Base-by-base conservation (phyloP, 2,888 invertebrate species). In the Aethes cnicana region DNA sequence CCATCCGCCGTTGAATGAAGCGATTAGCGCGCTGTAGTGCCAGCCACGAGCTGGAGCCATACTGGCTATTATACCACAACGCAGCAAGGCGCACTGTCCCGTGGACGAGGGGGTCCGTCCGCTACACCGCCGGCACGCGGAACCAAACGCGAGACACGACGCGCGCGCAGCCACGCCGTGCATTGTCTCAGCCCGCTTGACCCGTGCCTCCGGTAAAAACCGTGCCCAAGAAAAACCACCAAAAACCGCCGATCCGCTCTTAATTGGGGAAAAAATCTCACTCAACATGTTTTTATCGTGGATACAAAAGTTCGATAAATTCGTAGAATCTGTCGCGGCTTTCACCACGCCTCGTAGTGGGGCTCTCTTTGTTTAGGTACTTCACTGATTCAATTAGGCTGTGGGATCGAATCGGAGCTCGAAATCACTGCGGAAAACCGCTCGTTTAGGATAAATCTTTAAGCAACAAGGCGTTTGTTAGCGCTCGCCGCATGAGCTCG, bases 131-230 rank as follows among this genome's bases (percentile, higher is more conserved):
- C 77, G 87, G 89, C 85, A 89, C 79, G 79, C 81, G 80, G 83
- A 87, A 89, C 88, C 78, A 86, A 84, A 69, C 68, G 72, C 63
- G 59, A 56, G 63, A 71, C 83, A 83, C 82, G 83, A 83, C 77
- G 76, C 72, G 72, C 73, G 75, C 69, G 66, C 70, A 69, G 59
- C 77, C 72, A 74, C 71, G 76, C 75, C 61, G 76, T 64, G 74
- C 81, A 78, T 87, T 87, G 88, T 88, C 87, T 88, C 87, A 83
- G 75, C 74, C 63, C 71, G 79, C 71, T 79, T 88, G 88, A 89
- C 88, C 88, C 88, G 88, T 88, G 88, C 86, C 88, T 86, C 72
- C 70, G 62, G 73, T 69, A 83, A 84, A 84, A 85, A 84, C 74
- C 65, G 62, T 63, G 57, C 62, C 64, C 58, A 59, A 63, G 67